A percentile compares a stretch with the other conserved stretches of the same genome.
These are phyloP conservation scores for Sipha maydis DNA, from an alignment of 2,888 invertebrate genomes.

Conservation along the genomic window DNA sequence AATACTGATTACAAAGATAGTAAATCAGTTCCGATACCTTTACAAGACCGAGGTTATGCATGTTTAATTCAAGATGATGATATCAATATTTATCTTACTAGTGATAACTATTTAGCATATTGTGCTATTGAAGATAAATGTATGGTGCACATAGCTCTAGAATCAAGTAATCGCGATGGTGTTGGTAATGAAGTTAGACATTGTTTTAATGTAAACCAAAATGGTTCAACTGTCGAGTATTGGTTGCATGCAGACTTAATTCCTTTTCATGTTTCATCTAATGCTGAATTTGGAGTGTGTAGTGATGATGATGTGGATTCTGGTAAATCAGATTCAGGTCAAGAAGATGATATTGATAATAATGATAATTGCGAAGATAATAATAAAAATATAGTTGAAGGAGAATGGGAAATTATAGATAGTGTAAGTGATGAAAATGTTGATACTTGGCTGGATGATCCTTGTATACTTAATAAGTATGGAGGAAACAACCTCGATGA, in stretches of 20 bases:
- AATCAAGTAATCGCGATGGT: background rate
- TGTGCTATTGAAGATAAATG: constrained; percentile 51
- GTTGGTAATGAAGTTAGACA: constrained; percentile 32
- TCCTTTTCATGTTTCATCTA: constrained; percentile 18
- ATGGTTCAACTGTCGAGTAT: constrained; percentile 31
- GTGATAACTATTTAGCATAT: constrained; percentile 55
- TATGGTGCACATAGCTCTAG: constrained; percentile 51
- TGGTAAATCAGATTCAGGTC: constrained; percentile 10
- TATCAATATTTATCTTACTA: constrained; percentile 44
- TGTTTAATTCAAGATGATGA: constrained; percentile 10
- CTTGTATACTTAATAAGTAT: constrained; percentile 35
- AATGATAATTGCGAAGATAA: background rate
- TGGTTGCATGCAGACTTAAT: constrained; percentile 54
- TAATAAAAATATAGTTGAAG: background rate
- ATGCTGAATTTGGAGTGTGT: constrained; percentile 41
- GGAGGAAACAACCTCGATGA: background rate
- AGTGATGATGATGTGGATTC: constrained; percentile 12
- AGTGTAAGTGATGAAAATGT: background rate
- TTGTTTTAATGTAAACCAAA: constrained; percentile 44
- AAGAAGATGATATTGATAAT: constrained; percentile 3
- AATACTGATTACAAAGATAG: background rate
- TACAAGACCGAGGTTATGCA: constrained; percentile 26
- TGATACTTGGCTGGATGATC: constrained; percentile 34
- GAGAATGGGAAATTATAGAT: constrained; percentile 23
- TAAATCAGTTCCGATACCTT: constrained; percentile 8